These are phyloP conservation scores for Hycleus cichorii DNA, from an alignment of 1,140 invertebrate species.

Conservation along the genomic window DNA sequence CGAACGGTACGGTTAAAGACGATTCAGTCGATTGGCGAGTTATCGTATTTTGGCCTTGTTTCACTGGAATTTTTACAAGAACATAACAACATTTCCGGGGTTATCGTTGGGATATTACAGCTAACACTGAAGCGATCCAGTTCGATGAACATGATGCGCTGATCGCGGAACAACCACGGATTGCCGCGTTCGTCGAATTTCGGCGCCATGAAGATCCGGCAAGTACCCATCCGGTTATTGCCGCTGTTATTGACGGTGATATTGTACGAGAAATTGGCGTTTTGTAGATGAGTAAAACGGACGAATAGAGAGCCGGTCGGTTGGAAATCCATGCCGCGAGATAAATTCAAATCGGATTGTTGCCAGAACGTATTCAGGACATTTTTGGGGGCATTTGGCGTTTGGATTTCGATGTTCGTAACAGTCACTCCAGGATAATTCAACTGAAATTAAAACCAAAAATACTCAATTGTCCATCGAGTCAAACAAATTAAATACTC, in stretches of 20 bases:
- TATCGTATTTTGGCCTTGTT: constrained; percentile 56
- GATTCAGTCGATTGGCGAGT: constrained; percentile 55
- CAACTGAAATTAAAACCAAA: constrained; percentile 17
- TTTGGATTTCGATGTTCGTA: constrained; percentile 19
- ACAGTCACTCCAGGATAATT: constrained; percentile 30
- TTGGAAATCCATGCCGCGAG: constrained; percentile 45
- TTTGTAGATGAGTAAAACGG: constrained; percentile 57
- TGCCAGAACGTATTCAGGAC: constrained; percentile 45
- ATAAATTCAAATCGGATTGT: constrained; percentile 44
- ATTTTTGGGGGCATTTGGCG: constrained; percentile 27
- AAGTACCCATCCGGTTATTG: constrained; percentile 52
- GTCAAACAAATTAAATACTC: no score
- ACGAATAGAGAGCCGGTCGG: constrained; percentile 42
- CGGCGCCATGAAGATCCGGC: constrained; percentile 68
- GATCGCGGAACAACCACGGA: constrained; percentile 54
- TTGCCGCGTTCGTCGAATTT: constrained; percentile 59
- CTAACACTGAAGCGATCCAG: constrained; percentile 65
- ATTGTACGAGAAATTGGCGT: constrained; percentile 52
- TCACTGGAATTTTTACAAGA: constrained; percentile 43
- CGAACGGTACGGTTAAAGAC: constrained; percentile 65
- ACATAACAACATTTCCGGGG: background rate
- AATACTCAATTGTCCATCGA: constrained; percentile 38
- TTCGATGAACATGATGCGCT: constrained; percentile 65
- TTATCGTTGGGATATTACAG: constrained; percentile 43
- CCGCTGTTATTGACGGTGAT: constrained; percentile 40